Base-by-base conservation (phyloP, 2,888 invertebrate genomes). In the Lasius platythorax region DNA sequence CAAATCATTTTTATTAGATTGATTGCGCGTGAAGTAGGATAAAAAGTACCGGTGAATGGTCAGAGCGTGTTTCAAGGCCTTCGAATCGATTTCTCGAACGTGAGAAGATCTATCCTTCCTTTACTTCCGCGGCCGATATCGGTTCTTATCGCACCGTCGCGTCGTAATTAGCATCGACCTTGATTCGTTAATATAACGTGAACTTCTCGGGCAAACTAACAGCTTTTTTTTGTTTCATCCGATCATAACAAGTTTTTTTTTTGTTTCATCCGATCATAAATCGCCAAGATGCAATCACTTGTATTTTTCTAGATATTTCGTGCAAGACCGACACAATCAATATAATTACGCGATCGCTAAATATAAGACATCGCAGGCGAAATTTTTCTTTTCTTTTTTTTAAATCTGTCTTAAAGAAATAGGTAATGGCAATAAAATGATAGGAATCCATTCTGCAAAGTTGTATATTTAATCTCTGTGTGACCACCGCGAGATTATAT, bases 31-130 rank as follows among this genome's bases (percentile, higher is more conserved):
- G 43, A 68, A 12, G n/a, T 12, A 12, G 46, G 33, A 73, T 81
- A 12, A 72, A 63, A 73, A 46, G 73, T 61, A 43, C 12, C 28
- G 37, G 73, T 79, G 61, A 81, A 73, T 37, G 46, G 28, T 23
- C 37, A 81, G 30, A 30, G 6, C 28, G 15, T n/a, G 33, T 11
- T 18, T 5, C 61, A 68, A 68, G 76, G 53, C 8, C 37, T 81
- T 23, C 46, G 3, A 79, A 81, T 81, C 46, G 46, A 81, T 81
- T 81, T 81, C 46, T 73, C 61, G 37, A 81, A 81, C 37, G 61
- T 79, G 73, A 81, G 72, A 79, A 79, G 72, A 73, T 46, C 23
- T 37, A 46, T 53, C 8, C 18, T 23, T n/a, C 23, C 30, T 28
- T 50, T 33, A 9, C 33, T 73, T 79, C 43, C 43, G 23, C 37